Conservation (phyloP, 2,888 invertebrate species). For the Tipula vernalis region DNA sequence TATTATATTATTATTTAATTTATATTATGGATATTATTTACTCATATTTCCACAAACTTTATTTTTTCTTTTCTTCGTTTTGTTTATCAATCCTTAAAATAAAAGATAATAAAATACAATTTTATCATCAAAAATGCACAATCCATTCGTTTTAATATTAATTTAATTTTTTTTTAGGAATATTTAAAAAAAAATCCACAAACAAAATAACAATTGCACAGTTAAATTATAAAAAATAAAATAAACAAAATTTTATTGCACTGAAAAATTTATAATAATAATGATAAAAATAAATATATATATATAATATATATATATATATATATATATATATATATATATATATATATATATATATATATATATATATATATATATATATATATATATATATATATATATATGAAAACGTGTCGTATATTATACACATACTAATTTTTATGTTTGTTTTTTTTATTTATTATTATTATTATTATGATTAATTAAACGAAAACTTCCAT, state of each 20-base stretch:
- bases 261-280: not conserved
- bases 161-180: not conserved
- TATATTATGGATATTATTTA: not conserved
- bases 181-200: not conserved
- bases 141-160: not conserved
- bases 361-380: constrained; percentile 5
- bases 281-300: not conserved
- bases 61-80: not conserved
- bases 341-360: not conserved
- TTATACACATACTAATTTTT: not conserved
- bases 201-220: constrained; percentile 10
- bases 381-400: not conserved
- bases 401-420: not conserved
- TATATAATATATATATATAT: not conserved
- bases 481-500: constrained; percentile 4
- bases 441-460: not conserved
- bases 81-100: not conserved
- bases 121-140: not conserved
- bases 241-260: not conserved
- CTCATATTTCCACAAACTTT: not conserved
- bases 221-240: constrained; percentile 6
- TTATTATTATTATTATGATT: not conserved
- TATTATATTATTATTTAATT: not conserved
- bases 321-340: not conserved
- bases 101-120: not conserved